These are phyloP conservation scores for Papilio polytes DNA, from an alignment of 1,140 invertebrate species.

Conservation along the genomic window DNA sequence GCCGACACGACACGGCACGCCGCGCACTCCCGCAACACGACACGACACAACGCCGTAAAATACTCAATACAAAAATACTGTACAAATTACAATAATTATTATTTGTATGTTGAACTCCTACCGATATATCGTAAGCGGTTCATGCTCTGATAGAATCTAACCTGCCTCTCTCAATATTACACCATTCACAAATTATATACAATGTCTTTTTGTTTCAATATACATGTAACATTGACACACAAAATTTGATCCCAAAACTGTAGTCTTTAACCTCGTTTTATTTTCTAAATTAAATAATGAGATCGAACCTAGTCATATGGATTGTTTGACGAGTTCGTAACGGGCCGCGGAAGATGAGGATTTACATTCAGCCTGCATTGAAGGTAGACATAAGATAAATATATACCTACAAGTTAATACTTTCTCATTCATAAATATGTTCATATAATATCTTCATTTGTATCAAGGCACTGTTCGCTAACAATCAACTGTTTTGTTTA, in stretches of 20 bases:
- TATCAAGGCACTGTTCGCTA: constrained; percentile 79
- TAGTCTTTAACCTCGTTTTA: constrained; percentile 83
- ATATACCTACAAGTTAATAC: constrained; percentile 50
- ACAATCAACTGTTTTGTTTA: constrained; percentile 74
- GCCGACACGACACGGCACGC: constrained; percentile 45
- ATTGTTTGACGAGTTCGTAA: constrained; percentile 61
- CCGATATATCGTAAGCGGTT: constrained; percentile 66
- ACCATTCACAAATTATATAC: constrained; percentile 82
- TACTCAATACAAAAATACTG: constrained; percentile 82
- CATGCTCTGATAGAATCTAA: constrained; percentile 69
- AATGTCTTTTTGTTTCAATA: constrained; percentile 71
- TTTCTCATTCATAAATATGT: constrained; percentile 74
- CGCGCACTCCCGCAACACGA: constrained; percentile 38
- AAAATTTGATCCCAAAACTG: constrained; percentile 83
- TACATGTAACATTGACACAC: constrained; percentile 81
- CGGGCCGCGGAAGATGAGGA: constrained; percentile 28
- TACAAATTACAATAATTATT: constrained; percentile 79
- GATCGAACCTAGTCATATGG: constrained; percentile 78
- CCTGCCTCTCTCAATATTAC: constrained; percentile 70
- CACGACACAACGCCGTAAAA: not conserved
- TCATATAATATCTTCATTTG: constrained; percentile 74
- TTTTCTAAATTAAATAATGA: constrained; percentile 84
- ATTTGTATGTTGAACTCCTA: constrained; percentile 76
- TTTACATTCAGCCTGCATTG: constrained; percentile 55
- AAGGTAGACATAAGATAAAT: constrained; percentile 35